Conservation (phyloP, 64 coral and sea anemone genomes). For the Actinia equina region DNA sequence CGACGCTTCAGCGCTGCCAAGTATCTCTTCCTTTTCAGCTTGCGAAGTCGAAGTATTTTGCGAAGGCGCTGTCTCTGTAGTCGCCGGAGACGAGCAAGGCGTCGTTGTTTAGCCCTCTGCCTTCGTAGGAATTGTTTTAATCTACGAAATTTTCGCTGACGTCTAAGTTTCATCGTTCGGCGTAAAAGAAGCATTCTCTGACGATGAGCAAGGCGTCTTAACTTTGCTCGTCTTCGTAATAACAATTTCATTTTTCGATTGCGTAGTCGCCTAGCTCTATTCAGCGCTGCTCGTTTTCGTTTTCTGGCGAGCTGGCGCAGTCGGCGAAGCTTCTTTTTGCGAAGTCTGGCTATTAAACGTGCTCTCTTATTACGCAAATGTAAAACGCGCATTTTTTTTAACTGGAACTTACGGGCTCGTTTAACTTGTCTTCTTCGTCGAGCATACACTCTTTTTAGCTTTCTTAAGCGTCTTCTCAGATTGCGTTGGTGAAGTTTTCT, state of each 20-base stretch:
- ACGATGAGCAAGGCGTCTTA: not conserved
- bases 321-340: not conserved
- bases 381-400: not conserved
- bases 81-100: not conserved
- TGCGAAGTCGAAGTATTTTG: not conserved
- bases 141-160: not conserved
- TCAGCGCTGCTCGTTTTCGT: not conserved
- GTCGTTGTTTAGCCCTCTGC: not conserved
- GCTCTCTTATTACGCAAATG: not conserved
- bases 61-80: not conserved
- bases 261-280: not conserved
- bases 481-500: not conserved
- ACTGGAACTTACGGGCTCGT: not conserved
- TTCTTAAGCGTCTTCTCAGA: not conserved
- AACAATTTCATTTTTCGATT: not conserved
- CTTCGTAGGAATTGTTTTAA: not conserved
- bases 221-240: not conserved
- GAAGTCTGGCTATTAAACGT: not conserved
- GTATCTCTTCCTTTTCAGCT: not conserved
- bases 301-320: not conserved
- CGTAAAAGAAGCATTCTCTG: not conserved
- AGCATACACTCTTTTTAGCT: not conserved
- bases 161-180: not conserved
- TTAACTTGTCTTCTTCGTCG: not conserved
- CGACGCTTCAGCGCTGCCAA: not conserved